phyloP scores from a whole-genome alignment of 2,888 invertebrate species.

The Unio delphinus region DNA sequence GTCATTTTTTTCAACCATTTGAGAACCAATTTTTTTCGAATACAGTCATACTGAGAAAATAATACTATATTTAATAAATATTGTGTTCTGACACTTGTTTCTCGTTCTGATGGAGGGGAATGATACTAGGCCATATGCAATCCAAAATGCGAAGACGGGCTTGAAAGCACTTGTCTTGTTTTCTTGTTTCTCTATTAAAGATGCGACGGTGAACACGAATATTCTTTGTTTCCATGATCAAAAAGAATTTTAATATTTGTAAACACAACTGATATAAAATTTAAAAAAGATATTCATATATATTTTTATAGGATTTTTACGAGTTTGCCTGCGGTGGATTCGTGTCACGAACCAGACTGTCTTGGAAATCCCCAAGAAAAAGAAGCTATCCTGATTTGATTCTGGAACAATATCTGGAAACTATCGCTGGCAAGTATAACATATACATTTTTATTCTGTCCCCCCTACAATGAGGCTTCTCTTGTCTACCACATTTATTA shows the following conservation, averaged over 20 bases:
- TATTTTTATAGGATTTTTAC: conserved; percentile 51
- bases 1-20: neutral
- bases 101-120: too few relatives aligned
- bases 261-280: too few relatives aligned
- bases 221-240: too few relatives aligned
- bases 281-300: neutral
- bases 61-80: neutral
- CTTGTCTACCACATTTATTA: neutral
- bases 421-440: conserved; percentile 38
- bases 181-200: too few relatives aligned
- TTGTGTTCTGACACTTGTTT: neutral
- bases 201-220: too few relatives aligned
- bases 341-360: conserved; percentile 35
- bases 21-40: neutral
- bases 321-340: conserved; percentile 58
- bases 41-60: conserved; percentile 1
- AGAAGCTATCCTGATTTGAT: conserved; percentile 52
- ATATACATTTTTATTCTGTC: neutral
- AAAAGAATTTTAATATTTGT: too few relatives aligned
- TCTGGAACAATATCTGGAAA: conserved; percentile 32
- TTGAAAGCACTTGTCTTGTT: too few relatives aligned
- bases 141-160: too few relatives aligned
- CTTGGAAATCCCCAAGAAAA: conserved; percentile 50
- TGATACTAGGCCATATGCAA: too few relatives aligned
- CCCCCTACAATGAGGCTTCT: neutral